Percentiles rank a stretch among this genome's conserved stretches.
Conservation (phyloP, 37 sponge, comb jelly and placozoan genomes). For the Beroe ovata region DNA sequence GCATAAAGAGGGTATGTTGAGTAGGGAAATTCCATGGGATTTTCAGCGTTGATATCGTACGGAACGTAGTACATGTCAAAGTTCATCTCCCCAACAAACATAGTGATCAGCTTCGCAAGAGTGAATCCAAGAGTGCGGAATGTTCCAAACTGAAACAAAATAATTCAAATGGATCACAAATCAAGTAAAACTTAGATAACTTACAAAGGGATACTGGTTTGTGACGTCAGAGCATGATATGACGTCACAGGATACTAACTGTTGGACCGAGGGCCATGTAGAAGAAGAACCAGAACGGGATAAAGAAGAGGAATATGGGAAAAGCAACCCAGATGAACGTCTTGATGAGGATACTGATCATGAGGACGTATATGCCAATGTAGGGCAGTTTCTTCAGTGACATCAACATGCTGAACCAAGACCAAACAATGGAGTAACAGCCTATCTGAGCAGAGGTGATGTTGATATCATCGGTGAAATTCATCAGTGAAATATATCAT, state of each 20-base stretch:
- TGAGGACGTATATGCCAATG: constrained; percentile 44
- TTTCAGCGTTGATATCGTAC: background rate
- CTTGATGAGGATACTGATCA: background rate
- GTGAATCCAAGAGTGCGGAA: background rate
- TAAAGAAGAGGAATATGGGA: constrained; percentile 18
- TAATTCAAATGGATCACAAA: too few species aligned
- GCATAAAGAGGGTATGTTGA: constrained; percentile 17
- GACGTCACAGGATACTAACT: background rate
- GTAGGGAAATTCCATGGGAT: constrained; percentile 29
- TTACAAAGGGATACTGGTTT: too few species aligned
- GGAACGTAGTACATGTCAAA: constrained; percentile 60
- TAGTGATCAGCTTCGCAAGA: background rate
- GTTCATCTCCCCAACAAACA: constrained; percentile 64
- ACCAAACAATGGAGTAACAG: background rate
- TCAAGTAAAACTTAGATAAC: too few species aligned
- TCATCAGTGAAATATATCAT: too few species aligned
- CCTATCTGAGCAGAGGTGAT: constrained; percentile 32
- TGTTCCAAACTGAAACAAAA: constrained; percentile 20
- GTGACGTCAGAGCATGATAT: background rate
- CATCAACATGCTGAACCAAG: constrained; percentile 24
- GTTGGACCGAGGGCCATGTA: constrained; percentile 23
- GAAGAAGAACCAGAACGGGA: constrained; percentile 9
- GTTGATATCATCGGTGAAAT: too few species aligned
- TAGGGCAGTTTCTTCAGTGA: constrained; percentile 61
- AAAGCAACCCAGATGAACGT: constrained; percentile 14